Conservation (phyloP, 2,888 invertebrate species). For the Torymus texanus region DNA sequence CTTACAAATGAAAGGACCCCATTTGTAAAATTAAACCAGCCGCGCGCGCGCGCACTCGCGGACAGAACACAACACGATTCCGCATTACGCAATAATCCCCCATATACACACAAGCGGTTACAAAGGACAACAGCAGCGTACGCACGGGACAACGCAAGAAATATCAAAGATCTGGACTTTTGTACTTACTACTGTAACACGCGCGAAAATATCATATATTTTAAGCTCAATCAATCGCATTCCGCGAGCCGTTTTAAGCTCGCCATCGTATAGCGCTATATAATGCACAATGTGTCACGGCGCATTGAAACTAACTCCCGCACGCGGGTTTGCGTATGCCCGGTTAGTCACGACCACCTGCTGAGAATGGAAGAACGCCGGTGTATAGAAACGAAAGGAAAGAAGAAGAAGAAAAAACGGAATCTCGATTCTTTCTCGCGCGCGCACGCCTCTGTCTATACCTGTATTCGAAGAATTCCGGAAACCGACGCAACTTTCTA, state of each 20-base stretch:
- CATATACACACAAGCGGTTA: background rate
- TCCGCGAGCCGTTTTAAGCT: background rate
- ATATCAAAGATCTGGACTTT: no score
- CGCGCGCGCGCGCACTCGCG: no score
- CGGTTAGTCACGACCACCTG: constrained; percentile 21
- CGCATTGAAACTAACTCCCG: no score
- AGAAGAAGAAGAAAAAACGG: constrained; percentile 1
- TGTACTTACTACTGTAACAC: background rate
- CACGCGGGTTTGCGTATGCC: background rate
- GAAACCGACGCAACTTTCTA: constrained; percentile 28
- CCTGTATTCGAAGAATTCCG: constrained; percentile 17
- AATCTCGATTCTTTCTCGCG: background rate
- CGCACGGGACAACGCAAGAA: no score
- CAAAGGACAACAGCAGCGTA: no score
- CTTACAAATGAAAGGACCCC: constrained; percentile 29
- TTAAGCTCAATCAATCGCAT: background rate
- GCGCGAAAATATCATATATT: background rate
- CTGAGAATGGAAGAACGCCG: background rate
- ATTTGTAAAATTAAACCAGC: constrained; percentile 31
- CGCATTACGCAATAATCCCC: background rate
- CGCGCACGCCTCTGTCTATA: no score
- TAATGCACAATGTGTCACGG: background rate
- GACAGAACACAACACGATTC: no score
- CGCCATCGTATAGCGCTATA: background rate
- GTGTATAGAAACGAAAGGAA: background rate